Evolutionary conservation across 2,113 vertebrate species (phyloP), one percentile per base, ranked within the genome.

Genomic region (Bambusicola thoracicus): DNA sequence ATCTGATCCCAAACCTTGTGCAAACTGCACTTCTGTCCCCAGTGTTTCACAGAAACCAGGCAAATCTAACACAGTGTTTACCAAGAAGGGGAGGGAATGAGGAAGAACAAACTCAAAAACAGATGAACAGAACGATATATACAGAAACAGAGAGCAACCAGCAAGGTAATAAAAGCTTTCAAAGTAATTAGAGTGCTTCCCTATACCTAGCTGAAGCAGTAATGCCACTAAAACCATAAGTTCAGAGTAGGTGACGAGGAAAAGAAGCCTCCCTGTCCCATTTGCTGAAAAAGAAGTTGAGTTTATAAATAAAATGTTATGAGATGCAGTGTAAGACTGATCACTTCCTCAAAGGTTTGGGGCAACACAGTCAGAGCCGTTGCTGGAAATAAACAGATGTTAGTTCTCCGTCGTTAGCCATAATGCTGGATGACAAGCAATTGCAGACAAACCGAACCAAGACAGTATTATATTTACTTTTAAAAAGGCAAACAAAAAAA

Each of bases 211-310:
- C 36, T 67, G 69, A 73, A 81, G 79, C 56, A 90, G 90, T 30
- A 22, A 34, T 1, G 43, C 61, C 6, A 2, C 76, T 88, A 67
- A 90, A 95, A 85, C 63, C 2, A 0, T 49, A 85, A 65, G 32
- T 22, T 81, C 58, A 93, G 41, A 13, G 36, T 34, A n/a, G n/a
- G 22, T 77, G 58, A 93, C 44, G 14, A 44, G 51, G 34, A 53
- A 32, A 9, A 89, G 67, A 62, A 56, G 69, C n/a, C n/a, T 94
- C 41, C 40, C 40, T 5, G 40, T 16, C 48, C 56, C 43, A 8
- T 43, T 48, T 53, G 49, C 29, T 80, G n/a, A 46, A 74, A 95
- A 95, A 95, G 73, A 92, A 95, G 49, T 27, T 14, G 36, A 58
- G 46, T 25, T 80, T 67, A 63, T 11, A 43, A 63, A 70, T 62